Evolutionary conservation across 2,797 vertebrate species (phyloP), one percentile per base, ranked within the genome.

Genomic region (Sebastes minor): DNA sequence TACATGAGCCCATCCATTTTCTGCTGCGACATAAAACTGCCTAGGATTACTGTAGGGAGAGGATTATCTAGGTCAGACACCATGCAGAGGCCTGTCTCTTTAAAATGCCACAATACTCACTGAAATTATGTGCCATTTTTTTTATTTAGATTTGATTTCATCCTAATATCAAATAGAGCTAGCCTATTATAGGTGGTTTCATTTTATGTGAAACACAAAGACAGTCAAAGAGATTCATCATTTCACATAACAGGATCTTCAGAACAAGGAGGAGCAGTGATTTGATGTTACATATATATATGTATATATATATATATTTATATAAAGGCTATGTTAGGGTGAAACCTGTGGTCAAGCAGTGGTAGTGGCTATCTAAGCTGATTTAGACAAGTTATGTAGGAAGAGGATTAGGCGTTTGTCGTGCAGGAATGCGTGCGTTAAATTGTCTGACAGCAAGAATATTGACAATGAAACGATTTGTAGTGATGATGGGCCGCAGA

Each of bases 21-120:
- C 25, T 77, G 60, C 77, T 88, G 86, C 76, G 68, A 86, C 86
- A 86, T 28, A 49, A 81, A 59, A 81, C 62, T 59, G 74, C 32
- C 82, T 81, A 32, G 86, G 85, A 91, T 87, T 84, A 86, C 80
- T 64, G 80, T 38, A 55, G 76, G 71, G 60, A 80, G 52, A 55
- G 72, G 86, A 89, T 90, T 92, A 92, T 89, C 86, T 93, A 77
- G 90, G 88, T 88, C 89, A 91, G 69, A 73, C 81, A 83, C 80
- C 80, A 84, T 83, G 85, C 71, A 72, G 77, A 53, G 72, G 42
- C 67, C 75, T 70, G 78, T 33, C 46, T 69, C 74, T 83, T 76
- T 74, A 82, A 80, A 82, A 80, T 30, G 38, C 9, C 75, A 64
- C 71, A 80, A 55, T 59, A 12, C 25, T 25, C 18, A 10, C 10